Evolutionary conservation across 1,140 invertebrate genomes (phyloP).

Genomic region (Drosophila burlai): DNA sequence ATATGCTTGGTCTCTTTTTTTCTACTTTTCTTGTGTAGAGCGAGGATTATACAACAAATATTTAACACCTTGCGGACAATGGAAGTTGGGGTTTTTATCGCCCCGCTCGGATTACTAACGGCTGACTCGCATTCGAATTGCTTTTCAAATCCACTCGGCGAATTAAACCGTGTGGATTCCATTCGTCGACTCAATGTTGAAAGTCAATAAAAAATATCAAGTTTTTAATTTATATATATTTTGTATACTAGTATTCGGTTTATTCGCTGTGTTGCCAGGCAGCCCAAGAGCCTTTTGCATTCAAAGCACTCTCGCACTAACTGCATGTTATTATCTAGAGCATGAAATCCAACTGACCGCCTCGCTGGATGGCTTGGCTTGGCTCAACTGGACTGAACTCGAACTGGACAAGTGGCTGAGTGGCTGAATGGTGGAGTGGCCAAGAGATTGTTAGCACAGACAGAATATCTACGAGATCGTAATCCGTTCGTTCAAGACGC

Average conservation of each 20-base stretch:
- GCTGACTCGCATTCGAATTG: conserved; percentile 42
- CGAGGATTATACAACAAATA: conserved; percentile 73
- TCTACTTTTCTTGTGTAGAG: conserved; percentile 14
- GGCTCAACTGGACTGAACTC: conserved; percentile 15
- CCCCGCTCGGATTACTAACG: conserved; percentile 34
- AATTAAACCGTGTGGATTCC: conserved; percentile 55
- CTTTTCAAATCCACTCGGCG: conserved; percentile 48
- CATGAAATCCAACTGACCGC: conserved; percentile 73
- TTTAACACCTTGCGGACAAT: conserved; percentile 79
- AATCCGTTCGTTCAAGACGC: conserved; percentile 12
- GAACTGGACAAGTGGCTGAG: conserved; percentile 56
- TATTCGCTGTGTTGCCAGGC: conserved; percentile 37
- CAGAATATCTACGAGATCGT: conserved; percentile 28
- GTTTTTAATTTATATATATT: conserved; percentile 52
- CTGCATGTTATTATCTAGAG: conserved; percentile 78
- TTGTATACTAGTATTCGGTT: conserved; percentile 7
- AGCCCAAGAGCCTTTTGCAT: conserved; percentile 47
- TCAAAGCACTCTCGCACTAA: conserved; percentile 41
- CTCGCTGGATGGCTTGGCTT: conserved; percentile 41
- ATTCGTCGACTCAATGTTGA: conserved; percentile 49
- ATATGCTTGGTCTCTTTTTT: conserved; percentile 17
- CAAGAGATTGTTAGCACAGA: conserved; percentile 52
- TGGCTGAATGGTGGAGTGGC: conserved; percentile 31
- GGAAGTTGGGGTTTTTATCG: conserved; percentile 44
- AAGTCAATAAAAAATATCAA: conserved; percentile 81